A percentile compares a stretch with the other conserved stretches of the same genome.
These are phyloP conservation scores for Centroberyx gerrardi DNA, from an alignment of 2,797 vertebrate genomes.

Conservation along the genomic window DNA sequence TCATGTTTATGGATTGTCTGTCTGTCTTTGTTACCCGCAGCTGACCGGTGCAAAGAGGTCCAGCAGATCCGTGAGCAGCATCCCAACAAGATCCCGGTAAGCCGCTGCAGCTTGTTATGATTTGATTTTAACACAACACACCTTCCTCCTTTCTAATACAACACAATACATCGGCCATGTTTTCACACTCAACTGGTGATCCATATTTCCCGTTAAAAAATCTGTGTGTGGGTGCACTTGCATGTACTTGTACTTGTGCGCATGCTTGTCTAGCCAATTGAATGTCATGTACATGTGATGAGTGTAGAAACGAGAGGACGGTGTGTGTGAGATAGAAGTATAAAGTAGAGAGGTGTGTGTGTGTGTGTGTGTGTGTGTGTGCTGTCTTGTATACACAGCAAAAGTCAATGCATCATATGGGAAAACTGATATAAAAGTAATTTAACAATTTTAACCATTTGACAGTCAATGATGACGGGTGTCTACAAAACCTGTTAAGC, in stretches of 20 bases:
- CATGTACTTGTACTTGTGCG: neutral
- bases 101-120: slow-evolving; percentile 52
- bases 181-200: neutral
- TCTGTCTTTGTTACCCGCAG: slow-evolving; percentile 77
- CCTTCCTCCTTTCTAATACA: neutral
- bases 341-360: neutral
- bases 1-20: slow-evolving; percentile 16
- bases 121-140: neutral
- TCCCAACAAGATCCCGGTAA: slow-evolving; percentile 98
- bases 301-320: neutral
- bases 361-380: too few relatives aligned
- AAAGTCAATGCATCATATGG: too few relatives aligned
- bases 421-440: too few relatives aligned
- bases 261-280: neutral
- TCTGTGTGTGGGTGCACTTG: neutral
- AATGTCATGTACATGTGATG: neutral
- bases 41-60: slow-evolving; percentile 97
- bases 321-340: neutral
- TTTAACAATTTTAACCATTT: too few relatives aligned
- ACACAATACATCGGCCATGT: neutral
- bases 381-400: too few relatives aligned
- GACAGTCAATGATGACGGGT: too few relatives aligned
- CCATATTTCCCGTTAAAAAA: neutral
- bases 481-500: too few relatives aligned
- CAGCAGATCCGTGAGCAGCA: slow-evolving; percentile 99